Evolutionary conservation across 2,888 invertebrate species (phyloP).

Genomic region (Anarsia innoxiella): DNA sequence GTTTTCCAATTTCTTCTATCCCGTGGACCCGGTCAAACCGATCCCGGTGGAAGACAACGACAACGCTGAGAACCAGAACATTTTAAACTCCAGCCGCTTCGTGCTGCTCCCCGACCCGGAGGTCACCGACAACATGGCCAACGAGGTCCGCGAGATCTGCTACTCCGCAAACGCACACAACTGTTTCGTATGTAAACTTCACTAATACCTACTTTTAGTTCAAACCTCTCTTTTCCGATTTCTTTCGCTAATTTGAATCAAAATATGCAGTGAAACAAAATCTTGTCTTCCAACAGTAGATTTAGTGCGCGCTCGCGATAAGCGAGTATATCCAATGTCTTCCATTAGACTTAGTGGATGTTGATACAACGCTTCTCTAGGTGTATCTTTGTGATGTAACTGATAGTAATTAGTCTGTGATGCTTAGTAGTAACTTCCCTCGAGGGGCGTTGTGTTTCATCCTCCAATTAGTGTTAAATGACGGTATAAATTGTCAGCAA

Average conservation of each 20-base stretch:
- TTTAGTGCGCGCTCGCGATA: conserved; percentile 45
- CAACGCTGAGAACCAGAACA: conserved; percentile 66
- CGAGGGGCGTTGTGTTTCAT: conserved; percentile 32
- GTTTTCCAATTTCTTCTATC: conserved; percentile 59
- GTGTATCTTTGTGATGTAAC: conserved; percentile 12
- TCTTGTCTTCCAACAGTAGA: conserved; percentile 70
- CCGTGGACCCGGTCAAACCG: conserved; percentile 60
- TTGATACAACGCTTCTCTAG: conserved; percentile 30
- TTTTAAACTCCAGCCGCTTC: conserved; percentile 54
- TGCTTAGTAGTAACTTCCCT: conserved; percentile 23
- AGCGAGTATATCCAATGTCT: conserved; percentile 50
- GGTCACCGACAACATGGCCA: conserved; percentile 74
- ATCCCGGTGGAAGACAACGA: conserved; percentile 55
- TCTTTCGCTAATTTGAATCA: conserved; percentile 16
- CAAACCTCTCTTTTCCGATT: conserved; percentile 22
- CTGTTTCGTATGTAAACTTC: conserved; percentile 68
- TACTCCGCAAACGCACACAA: conserved; percentile 47
- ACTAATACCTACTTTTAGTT: conserved; percentile 40
- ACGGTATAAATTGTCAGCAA: conserved; percentile 54
- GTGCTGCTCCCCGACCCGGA: conserved; percentile 57
- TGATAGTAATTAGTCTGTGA: conserved; percentile 30
- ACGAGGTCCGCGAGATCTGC: conserved; percentile 74
- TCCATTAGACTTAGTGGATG: conserved; percentile 58
- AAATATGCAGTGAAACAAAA: conserved; percentile 68
- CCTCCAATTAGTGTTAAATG: conserved; percentile 46